Conservation (phyloP, 2,113 vertebrate genomes). For the Myotis brandtii region DNA sequence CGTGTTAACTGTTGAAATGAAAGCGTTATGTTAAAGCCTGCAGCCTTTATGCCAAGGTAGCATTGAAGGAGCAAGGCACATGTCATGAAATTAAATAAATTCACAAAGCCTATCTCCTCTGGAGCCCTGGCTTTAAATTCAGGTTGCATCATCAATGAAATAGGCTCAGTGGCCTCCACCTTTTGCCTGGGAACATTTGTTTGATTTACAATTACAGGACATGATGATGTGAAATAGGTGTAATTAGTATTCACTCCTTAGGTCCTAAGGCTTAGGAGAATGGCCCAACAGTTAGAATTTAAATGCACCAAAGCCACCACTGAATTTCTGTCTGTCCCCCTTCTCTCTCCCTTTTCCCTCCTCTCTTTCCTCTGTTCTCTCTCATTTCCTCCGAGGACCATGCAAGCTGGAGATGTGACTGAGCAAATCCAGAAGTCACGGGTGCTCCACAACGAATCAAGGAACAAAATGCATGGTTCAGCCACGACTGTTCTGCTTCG, state of each 20-base stretch:
- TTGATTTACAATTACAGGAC: constrained; percentile 50
- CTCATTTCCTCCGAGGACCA: background rate
- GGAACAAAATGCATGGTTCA: background rate
- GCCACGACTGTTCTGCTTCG: background rate
- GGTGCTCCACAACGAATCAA: background rate
- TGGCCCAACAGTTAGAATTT: constrained; percentile 10
- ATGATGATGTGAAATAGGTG: constrained; percentile 35
- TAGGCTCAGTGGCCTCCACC: constrained; percentile 33
- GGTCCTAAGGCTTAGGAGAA: constrained; percentile 15
- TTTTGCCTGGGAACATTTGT: constrained; percentile 49
- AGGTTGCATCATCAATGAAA: constrained; percentile 53
- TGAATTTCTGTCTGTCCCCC: background rate
- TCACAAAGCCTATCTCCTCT: constrained; percentile 60
- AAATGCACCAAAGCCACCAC: background rate
- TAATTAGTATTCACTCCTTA: constrained; percentile 33
- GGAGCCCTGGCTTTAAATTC: constrained; percentile 51
- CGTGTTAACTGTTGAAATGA: constrained; percentile 74
- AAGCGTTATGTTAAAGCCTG: constrained; percentile 69
- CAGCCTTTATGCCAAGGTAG: constrained; percentile 66
- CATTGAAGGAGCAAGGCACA: background rate
- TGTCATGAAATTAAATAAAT: constrained; percentile 71
- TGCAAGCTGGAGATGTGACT: background rate
- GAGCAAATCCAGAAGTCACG: background rate
- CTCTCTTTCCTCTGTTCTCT: background rate
- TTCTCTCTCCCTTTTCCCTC: background rate